Percentiles rank a stretch among this genome's conserved stretches.
phyloP scores from a whole-genome alignment of 2,888 invertebrate genomes.

The Dynastes grantii region DNA sequence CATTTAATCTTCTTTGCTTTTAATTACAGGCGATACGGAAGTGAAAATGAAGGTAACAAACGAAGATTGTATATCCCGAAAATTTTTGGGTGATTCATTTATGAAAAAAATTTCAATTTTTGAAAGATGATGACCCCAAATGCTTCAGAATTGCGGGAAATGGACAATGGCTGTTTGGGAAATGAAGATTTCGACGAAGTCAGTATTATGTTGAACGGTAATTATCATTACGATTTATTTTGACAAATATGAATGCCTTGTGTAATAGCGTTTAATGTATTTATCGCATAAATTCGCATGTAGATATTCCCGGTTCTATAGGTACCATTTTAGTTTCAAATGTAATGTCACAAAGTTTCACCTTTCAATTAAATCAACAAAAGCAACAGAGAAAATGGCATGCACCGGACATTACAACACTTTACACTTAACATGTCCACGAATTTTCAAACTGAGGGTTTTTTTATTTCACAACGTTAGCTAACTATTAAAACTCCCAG shows the following conservation, averaged over 20 bases:
- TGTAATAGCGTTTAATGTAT: conserved; percentile 17
- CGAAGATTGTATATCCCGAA: conserved; percentile 38
- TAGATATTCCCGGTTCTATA: conserved; percentile 18
- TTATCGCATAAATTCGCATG: conserved; percentile 18
- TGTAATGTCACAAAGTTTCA: conserved; percentile 65
- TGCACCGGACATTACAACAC: conserved; percentile 65
- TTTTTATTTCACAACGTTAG: neutral
- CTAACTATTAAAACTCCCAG: conserved; percentile 49
- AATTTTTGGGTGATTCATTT: conserved; percentile 50
- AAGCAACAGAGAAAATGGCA: conserved; percentile 62
- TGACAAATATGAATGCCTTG: neutral
- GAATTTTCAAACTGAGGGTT: conserved; percentile 64
- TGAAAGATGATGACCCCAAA: conserved; percentile 52
- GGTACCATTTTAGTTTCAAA: conserved; percentile 59
- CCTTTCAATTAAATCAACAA: conserved; percentile 63
- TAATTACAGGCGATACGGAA: conserved; percentile 44
- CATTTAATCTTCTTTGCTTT: neutral
- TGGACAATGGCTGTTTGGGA: conserved; percentile 45
- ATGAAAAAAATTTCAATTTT: too few species aligned
- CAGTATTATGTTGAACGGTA: conserved; percentile 56
- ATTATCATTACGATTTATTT: conserved; percentile 39
- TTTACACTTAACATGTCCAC: conserved; percentile 67
- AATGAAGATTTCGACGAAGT: conserved; percentile 57
- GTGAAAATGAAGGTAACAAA: conserved; percentile 36
- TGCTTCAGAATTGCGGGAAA: conserved; percentile 51